Evolutionary conservation across 2,113 vertebrate species (phyloP).

Genomic region (Ifrita kowaldi): DNA sequence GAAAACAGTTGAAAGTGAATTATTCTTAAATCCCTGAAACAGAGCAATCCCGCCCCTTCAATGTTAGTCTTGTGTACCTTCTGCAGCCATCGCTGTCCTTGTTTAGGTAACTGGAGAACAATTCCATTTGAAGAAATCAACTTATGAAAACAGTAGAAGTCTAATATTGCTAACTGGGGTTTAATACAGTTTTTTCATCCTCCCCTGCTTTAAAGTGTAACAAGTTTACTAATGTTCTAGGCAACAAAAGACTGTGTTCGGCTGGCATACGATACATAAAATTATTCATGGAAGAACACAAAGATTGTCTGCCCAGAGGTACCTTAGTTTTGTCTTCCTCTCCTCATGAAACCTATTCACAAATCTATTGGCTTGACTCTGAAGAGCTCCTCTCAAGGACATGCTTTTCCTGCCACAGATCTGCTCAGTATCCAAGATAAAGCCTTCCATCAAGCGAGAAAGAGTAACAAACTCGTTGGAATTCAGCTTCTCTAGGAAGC

Average conservation of each 20-base stretch:
- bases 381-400: slow-evolving; percentile 90
- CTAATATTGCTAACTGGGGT: neutral
- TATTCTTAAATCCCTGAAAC: neutral
- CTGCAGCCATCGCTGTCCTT: neutral
- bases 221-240: neutral
- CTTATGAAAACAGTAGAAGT: neutral
- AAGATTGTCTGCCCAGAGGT: neutral
- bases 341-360: slow-evolving; percentile 97
- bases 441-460: slow-evolving; percentile 88
- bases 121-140: neutral
- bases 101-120: neutral
- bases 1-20: neutral
- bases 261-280: rapidly evolving
- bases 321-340: slow-evolving; percentile 95
- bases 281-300: neutral
- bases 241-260: neutral
- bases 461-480: slow-evolving; percentile 90
- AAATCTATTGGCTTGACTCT: slow-evolving; percentile 95
- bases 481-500: slow-evolving; percentile 92
- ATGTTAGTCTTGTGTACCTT: neutral
- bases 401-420: slow-evolving; percentile 88
- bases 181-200: neutral
- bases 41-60: neutral
- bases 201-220: neutral
- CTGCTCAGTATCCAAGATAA: slow-evolving; percentile 87